These are phyloP conservation scores for Nemotelus pantherinus DNA, from an alignment of 2,888 invertebrate genomes.

Conservation along the genomic window DNA sequence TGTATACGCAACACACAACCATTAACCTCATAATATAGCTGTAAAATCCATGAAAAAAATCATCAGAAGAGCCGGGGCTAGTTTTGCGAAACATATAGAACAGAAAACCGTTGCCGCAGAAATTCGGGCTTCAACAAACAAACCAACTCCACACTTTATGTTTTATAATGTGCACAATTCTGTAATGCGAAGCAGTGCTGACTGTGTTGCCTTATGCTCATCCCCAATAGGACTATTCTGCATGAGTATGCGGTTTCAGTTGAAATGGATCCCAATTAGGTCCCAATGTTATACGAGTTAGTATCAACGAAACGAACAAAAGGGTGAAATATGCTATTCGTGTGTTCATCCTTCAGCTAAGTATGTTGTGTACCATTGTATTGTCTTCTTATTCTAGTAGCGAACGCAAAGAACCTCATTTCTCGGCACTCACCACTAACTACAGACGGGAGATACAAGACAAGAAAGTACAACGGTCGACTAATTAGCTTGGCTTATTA, in stretches of 20 bases:
- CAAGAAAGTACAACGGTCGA: constrained; percentile 49
- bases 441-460: constrained; percentile 34
- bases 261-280: constrained; percentile 51
- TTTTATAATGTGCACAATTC: neutral
- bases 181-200: too few species aligned
- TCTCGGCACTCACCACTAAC: neutral
- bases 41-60: too few species aligned
- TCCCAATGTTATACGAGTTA: constrained; percentile 44
- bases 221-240: constrained; percentile 35
- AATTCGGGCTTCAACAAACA: constrained; percentile 37
- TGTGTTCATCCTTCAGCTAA: constrained; percentile 40
- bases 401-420: neutral
- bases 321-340: constrained; percentile 49
- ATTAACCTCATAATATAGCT: too few species aligned
- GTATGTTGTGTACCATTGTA: constrained; percentile 13
- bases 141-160: constrained; percentile 9
- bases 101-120: constrained; percentile 27
- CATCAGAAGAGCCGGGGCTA: neutral
- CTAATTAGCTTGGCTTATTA: constrained; percentile 52
- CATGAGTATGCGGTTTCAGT: constrained; percentile 50
- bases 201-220: neutral
- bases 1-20: too few species aligned
- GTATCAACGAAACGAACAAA: constrained; percentile 42
- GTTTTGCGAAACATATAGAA: neutral
- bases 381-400: neutral